Evolutionary conservation across 2,888 invertebrate genomes (phyloP).

Genomic region (Malacosoma neustria): DNA sequence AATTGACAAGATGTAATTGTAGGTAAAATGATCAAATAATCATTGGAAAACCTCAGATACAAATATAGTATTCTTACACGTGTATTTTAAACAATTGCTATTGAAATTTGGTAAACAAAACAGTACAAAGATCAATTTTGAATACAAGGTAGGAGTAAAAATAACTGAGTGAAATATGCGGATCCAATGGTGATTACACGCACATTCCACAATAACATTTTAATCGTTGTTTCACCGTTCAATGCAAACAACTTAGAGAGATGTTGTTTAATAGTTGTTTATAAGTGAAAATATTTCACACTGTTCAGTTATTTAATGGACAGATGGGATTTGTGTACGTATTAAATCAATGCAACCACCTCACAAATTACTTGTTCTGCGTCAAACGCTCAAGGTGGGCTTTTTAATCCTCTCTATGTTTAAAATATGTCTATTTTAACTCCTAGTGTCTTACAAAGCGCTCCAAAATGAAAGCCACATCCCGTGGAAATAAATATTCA

Average conservation of each 20-base stretch:
- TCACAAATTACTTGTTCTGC: neutral
- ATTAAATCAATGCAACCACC: neutral
- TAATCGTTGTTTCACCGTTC: neutral
- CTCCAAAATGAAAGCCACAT: too few species aligned
- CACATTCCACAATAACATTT: neutral
- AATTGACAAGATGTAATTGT: neutral
- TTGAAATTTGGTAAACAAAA: neutral
- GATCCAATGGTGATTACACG: constrained; percentile 2
- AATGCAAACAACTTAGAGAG: neutral
- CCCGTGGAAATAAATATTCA: too few species aligned
- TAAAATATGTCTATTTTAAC: too few species aligned
- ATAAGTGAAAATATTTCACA: neutral
- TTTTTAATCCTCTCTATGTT: too few species aligned
- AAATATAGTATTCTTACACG: too few species aligned
- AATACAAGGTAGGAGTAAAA: neutral
- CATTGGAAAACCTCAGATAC: neutral
- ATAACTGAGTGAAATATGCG: constrained; percentile 4
- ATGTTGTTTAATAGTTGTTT: neutral
- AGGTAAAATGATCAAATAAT: neutral
- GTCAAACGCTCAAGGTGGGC: too few species aligned
- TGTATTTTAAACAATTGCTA: neutral
- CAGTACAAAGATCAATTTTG: neutral
- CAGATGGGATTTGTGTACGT: neutral
- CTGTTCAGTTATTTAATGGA: neutral
- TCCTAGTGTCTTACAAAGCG: too few species aligned